Conservation (phyloP, 2,797 vertebrate species). For the Percopsis omiscomaycus region DNA sequence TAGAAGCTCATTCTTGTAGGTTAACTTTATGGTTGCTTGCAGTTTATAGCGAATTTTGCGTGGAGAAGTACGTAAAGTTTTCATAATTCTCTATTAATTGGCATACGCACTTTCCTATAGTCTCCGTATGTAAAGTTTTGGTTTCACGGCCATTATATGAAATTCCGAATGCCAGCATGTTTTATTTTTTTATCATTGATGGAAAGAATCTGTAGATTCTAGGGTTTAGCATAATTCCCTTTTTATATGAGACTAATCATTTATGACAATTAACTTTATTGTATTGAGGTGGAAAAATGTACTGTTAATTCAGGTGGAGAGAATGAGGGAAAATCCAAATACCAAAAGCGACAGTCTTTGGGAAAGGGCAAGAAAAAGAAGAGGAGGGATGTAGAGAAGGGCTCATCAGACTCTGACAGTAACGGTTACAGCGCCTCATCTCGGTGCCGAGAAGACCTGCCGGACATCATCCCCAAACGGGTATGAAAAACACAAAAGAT, state of each 20-base stretch:
- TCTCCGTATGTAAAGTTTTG: too few species aligned
- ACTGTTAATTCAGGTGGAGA: constrained; percentile 66
- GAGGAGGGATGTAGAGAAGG: constrained; percentile 83
- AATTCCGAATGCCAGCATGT: too few species aligned
- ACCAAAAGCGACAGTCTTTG: constrained; percentile 81
- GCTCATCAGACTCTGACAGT: constrained; percentile 65
- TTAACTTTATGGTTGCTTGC: too few species aligned
- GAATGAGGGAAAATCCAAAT: constrained; percentile 77
- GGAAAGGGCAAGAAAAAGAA: constrained; percentile 88
- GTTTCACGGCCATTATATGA: too few species aligned
- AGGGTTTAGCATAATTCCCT: background rate
- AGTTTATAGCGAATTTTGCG: too few species aligned
- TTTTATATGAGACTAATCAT: background rate
- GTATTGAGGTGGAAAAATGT: background rate
- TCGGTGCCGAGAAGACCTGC: constrained; percentile 57
- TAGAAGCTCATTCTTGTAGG: too few species aligned
- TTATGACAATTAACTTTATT: too few species aligned
- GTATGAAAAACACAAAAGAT: constrained; percentile 27
- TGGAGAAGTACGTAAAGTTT: too few species aligned
- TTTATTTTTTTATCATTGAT: too few species aligned
- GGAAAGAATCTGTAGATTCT: too few species aligned
- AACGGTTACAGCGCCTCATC: constrained; percentile 12
- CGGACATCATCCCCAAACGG: constrained; percentile 79
- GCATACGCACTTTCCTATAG: too few species aligned
- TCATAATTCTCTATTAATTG: too few species aligned